phyloP scores from a whole-genome alignment of 2,797 vertebrate genomes.

The Orientallactaga sibirica region DNA sequence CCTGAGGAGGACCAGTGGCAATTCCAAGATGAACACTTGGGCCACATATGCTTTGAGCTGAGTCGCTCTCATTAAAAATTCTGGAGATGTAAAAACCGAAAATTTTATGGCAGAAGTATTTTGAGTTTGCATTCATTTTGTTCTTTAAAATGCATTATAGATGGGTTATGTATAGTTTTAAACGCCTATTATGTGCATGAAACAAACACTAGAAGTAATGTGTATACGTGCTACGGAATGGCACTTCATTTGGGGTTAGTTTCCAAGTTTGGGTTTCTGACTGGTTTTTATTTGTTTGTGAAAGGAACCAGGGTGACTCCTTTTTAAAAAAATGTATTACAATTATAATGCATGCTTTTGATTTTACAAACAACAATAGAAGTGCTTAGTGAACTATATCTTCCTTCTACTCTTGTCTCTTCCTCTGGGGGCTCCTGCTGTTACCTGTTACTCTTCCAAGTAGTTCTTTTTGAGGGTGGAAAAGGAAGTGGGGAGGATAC shows the following conservation, averaged over 20 bases:
- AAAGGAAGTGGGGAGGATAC: background rate
- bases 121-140: slow-evolving; percentile 26
- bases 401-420: slow-evolving; percentile 5
- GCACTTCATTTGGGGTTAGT: slow-evolving; percentile 25
- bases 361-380: slow-evolving; percentile 25
- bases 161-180: slow-evolving; percentile 49
- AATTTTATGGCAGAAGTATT: background rate
- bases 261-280: slow-evolving; percentile 65
- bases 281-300: slow-evolving; percentile 50
- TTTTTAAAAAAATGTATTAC: slow-evolving; percentile 39
- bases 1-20: background rate
- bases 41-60: background rate
- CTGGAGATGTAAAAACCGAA: slow-evolving; percentile 37
- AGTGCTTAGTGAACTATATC: slow-evolving; percentile 53
- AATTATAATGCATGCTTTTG: slow-evolving; percentile 68
- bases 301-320: slow-evolving; percentile 51
- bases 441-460: slow-evolving; percentile 1
- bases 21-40: background rate
- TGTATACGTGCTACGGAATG: slow-evolving; percentile 49
- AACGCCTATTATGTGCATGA: slow-evolving; percentile 57
- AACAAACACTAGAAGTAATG: slow-evolving; percentile 27
- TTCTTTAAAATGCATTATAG: slow-evolving; percentile 68
- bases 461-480: background rate
- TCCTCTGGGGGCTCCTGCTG: slow-evolving; percentile 24
- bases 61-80: slow-evolving; percentile 18